These are phyloP conservation scores for Cheilosia soror DNA, from an alignment of 2,888 invertebrate species.

Conservation along the genomic window DNA sequence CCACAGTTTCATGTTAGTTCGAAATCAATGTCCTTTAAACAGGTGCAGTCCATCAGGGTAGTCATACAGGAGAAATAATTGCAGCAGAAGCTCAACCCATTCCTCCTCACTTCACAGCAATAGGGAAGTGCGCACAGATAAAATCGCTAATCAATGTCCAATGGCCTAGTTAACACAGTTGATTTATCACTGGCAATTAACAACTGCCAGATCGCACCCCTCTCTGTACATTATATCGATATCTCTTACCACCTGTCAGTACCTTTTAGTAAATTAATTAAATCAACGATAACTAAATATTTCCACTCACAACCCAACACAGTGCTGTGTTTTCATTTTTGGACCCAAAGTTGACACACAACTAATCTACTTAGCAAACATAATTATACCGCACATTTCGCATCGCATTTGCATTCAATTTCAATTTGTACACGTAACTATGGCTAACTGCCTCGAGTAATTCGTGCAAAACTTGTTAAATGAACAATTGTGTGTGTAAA, in stretches of 20 bases:
- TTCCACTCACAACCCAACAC: neutral
- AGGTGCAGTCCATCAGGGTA: too few species aligned
- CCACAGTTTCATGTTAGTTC: too few species aligned
- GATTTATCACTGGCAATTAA: constrained; percentile 4
- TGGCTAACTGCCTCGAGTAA: constrained; percentile 16
- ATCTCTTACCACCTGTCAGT: constrained; percentile 3
- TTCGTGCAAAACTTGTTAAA: constrained; percentile 41
- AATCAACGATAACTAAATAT: constrained; percentile 11
- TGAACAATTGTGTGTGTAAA: constrained; percentile 25
- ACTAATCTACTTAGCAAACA: constrained; percentile 35
- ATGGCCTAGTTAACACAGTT: constrained; percentile 12
- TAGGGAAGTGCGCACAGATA: neutral
- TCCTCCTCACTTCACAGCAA: neutral
- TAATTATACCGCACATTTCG: constrained; percentile 34
- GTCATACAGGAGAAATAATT: too few species aligned
- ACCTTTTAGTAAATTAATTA: constrained; percentile 27
- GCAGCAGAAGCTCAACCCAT: too few species aligned
- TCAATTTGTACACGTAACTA: constrained; percentile 18
- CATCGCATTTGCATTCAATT: constrained; percentile 47
- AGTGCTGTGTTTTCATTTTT: neutral
- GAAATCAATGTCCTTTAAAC: too few species aligned
- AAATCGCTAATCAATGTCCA: constrained; percentile 21
- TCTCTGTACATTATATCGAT: neutral
- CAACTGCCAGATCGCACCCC: neutral
- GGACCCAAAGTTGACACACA: constrained; percentile 27